Conservation (phyloP, 2,113 vertebrate species). For the Rhea pennata region DNA sequence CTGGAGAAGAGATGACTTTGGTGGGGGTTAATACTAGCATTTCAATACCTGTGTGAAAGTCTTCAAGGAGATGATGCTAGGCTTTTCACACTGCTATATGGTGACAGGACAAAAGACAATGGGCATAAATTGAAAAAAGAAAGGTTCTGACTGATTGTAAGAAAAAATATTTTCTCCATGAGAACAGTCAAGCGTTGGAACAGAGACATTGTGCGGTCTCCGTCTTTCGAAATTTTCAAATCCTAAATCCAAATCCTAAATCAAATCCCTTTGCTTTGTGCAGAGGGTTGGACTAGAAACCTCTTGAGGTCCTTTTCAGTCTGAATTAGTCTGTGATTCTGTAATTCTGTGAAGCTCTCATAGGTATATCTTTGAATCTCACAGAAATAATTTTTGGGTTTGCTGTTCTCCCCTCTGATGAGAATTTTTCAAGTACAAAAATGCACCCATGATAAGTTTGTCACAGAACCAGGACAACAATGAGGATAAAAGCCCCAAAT, state of each 20-base stretch:
- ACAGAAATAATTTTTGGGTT: background rate
- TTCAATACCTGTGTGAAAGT: no score
- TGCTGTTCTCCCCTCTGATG: background rate
- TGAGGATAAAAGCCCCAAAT: background rate
- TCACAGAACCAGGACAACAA: background rate
- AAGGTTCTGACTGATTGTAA: background rate
- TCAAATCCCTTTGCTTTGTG: background rate
- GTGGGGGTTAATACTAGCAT: no score
- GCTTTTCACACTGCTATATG: background rate
- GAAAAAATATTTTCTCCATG: background rate
- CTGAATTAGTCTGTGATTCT: background rate
- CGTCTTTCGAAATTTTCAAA: background rate
- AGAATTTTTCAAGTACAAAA: background rate
- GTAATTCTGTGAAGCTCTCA: background rate
- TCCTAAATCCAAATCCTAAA: background rate
- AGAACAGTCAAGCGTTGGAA: background rate
- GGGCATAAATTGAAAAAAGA: background rate
- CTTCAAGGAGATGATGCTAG: no score
- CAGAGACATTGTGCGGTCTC: background rate
- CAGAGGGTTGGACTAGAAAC: background rate
- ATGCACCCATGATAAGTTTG: background rate
- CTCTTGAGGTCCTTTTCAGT: background rate
- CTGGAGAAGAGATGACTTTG: background rate
- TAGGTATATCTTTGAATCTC: background rate
- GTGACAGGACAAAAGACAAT: background rate